Conservation (phyloP, 2,113 vertebrate species). For the Paedocypris sp. region DNA sequence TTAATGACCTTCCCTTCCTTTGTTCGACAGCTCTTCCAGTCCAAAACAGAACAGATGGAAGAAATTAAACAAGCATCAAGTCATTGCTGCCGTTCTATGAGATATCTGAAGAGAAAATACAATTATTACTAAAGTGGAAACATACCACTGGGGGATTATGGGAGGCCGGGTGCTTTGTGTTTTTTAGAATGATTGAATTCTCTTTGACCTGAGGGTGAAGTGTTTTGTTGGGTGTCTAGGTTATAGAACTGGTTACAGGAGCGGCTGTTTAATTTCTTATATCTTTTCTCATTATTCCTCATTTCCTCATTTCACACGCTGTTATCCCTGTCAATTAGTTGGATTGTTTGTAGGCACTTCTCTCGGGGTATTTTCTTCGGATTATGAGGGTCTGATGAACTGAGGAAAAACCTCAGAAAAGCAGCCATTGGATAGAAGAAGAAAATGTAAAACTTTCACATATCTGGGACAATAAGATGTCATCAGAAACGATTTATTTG, state of each 20-base stretch:
- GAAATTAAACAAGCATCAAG: slow-evolving; percentile 71
- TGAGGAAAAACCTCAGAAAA: no score
- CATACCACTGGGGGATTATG: slow-evolving; percentile 72
- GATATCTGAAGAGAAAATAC: slow-evolving; percentile 88
- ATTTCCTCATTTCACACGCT: slow-evolving; percentile 6
- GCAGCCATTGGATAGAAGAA: no score
- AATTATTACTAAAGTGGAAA: slow-evolving; percentile 90
- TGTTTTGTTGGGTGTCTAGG: slow-evolving; percentile 14
- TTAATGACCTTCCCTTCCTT: slow-evolving; percentile 54
- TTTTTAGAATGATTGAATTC: slow-evolving; percentile 58
- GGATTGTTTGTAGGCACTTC: not conserved
- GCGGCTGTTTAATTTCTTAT: not conserved
- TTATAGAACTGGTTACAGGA: slow-evolving; percentile 11
- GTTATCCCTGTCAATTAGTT: not conserved
- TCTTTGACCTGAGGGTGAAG: not conserved
- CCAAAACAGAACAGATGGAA: slow-evolving; percentile 79
- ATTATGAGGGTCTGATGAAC: no score
- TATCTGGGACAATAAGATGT: no score
- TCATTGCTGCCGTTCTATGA: slow-evolving; percentile 75
- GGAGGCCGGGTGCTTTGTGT: slow-evolving; percentile 67
- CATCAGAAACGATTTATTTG: no score
- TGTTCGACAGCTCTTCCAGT: slow-evolving; percentile 47
- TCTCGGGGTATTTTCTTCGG: no score
- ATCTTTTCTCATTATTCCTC: slow-evolving; percentile 1
- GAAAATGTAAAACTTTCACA: not conserved